Evolutionary conservation across 1,140 invertebrate genomes (phyloP).

Genomic region (Aphelinus atriplicis): DNA sequence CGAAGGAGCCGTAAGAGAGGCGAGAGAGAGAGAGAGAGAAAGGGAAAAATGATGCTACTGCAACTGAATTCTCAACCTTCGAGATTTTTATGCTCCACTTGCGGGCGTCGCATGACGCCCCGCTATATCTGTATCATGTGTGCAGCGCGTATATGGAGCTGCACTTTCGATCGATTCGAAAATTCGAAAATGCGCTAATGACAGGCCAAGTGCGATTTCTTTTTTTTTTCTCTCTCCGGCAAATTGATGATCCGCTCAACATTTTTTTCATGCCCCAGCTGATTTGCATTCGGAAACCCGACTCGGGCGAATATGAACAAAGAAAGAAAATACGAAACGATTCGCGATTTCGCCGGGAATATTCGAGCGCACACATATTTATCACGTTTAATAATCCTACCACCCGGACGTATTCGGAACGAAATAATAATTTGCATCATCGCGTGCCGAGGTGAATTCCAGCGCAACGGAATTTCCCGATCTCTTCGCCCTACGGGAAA

Average conservation of each 20-base stretch:
- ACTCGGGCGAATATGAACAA: too few species aligned
- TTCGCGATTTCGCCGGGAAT: too few species aligned
- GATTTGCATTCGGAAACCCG: neutral
- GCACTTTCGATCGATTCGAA: slow-evolving; percentile 27
- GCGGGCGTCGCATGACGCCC: neutral
- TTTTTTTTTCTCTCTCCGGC: neutral
- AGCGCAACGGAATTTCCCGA: too few species aligned
- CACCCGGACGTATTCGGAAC: too few species aligned
- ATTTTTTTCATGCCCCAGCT: neutral
- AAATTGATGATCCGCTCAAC: neutral
- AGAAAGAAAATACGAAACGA: too few species aligned
- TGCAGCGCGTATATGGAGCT: neutral
- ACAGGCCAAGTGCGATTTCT: neutral
- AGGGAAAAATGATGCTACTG: slow-evolving; percentile 19
- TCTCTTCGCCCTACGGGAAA: too few species aligned
- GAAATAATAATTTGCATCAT: too few species aligned
- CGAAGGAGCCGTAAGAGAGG: too few species aligned
- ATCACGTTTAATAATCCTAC: too few species aligned
- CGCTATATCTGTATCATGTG: neutral
- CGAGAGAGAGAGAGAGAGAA: slow-evolving; percentile 15
- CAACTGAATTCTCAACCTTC: slow-evolving; percentile 36
- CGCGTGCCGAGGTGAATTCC: too few species aligned
- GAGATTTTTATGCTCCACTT: slow-evolving; percentile 28
- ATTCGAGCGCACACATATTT: too few species aligned
- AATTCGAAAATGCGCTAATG: slow-evolving; percentile 20